Base-by-base conservation (phyloP, 2,888 invertebrate species). In the Chymomyza caudatula region DNA sequence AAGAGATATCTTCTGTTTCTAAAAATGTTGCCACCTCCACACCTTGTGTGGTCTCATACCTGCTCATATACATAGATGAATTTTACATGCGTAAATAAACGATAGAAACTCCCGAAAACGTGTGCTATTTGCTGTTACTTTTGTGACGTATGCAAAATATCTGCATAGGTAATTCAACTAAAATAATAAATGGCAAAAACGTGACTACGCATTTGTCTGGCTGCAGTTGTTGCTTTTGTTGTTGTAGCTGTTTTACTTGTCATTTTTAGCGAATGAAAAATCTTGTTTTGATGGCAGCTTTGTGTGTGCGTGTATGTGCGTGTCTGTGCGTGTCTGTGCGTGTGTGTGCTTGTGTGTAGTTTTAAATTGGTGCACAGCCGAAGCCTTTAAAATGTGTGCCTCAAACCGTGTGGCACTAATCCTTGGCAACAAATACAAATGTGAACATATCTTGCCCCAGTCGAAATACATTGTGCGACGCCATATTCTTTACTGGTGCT, bases 161-260 rank as follows among this genome's bases (percentile, higher is more conserved):
- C 68, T 67, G 59, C 66, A 61, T 76, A 71, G 76, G 73, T 74
- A 77, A 77, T 77, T 77, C 63, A 59, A 57, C 62, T 70, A 76
- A 79, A 69, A 73, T 71, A 78, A 85, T 79, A 87, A 87, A 87
- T 87, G 79, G 74, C 78, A 69, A 37, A 62, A 78, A 87, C 87
- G 87, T 87, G 87, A 86, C 83, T 81, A 70, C 70, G 65, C 78
- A 78, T 76, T 74, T 74, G 67, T 67, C 55, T 62, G 51, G 43
- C 61, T 47, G 44, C 49, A 6, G 4, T 8, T 8, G 2, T 29
- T 29, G 29, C 8, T 37, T 8, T 37, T 37, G 29, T 37, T 37
- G 8, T 4, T 37, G 29, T 37, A 11, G 29, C 60, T 25, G 51
- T n/a, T 58, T 22, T 51, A 52, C 64, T 56, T 53, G 56, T 55